Percentiles rank a stretch among this genome's conserved stretches.
These are phyloP conservation scores for Pampus argenteus DNA, from an alignment of 2,797 vertebrate species.

Conservation along the genomic window DNA sequence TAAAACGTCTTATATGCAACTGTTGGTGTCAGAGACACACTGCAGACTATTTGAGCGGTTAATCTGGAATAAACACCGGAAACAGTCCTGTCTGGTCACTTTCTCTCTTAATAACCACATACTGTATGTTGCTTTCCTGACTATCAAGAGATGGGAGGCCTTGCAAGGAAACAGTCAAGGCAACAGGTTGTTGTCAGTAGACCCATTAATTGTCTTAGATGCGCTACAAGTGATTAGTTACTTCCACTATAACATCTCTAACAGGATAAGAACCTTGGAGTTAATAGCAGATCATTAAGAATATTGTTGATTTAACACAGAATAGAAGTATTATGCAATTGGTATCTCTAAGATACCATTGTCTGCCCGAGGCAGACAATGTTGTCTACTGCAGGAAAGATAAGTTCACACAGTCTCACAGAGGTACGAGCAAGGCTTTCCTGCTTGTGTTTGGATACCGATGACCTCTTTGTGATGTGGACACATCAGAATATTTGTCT, in stretches of 20 bases:
- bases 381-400: constrained; percentile 8
- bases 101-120: constrained; percentile 45
- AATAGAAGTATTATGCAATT: constrained; percentile 27
- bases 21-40: constrained; percentile 39
- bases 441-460: constrained; percentile 12
- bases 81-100: constrained; percentile 44
- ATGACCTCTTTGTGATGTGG: neutral
- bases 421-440: neutral
- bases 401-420: neutral
- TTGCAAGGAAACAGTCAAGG: constrained; percentile 44
- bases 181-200: constrained; percentile 35
- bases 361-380: constrained; percentile 5
- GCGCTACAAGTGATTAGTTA: constrained; percentile 36
- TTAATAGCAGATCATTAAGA: constrained; percentile 19
- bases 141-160: constrained; percentile 21
- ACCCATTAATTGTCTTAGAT: constrained; percentile 44
- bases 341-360: constrained; percentile 16
- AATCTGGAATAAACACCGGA: constrained; percentile 53
- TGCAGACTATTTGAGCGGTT: constrained; percentile 57
- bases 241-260: constrained; percentile 53
- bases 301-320: constrained; percentile 35
- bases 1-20: neutral
- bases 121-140: constrained; percentile 36
- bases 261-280: constrained; percentile 38
- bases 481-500: neutral